Evolutionary conservation across 2,797 vertebrate species (phyloP).

Genomic region (Odontamblyopus rebecca): DNA sequence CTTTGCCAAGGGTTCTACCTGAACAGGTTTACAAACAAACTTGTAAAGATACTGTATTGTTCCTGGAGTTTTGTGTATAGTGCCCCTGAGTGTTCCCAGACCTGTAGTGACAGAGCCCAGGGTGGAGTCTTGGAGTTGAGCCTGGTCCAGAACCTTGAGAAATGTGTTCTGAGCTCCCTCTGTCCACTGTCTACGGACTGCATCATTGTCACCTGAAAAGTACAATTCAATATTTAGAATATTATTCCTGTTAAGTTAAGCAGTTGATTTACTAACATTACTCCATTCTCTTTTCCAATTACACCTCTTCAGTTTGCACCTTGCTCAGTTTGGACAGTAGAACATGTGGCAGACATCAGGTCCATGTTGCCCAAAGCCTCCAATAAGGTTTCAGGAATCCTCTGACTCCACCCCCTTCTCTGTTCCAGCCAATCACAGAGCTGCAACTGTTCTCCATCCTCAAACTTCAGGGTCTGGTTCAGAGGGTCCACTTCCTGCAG

Average conservation of each 20-base stretch:
- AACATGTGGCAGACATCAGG: slow-evolving; percentile 42
- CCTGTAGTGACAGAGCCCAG: slow-evolving; percentile 41
- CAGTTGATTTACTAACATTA: not conserved
- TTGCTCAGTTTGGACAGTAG: not conserved
- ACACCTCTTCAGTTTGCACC: slow-evolving; percentile 28
- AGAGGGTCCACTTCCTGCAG: slow-evolving; percentile 72
- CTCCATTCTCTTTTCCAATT: no score
- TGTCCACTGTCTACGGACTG: slow-evolving; percentile 74
- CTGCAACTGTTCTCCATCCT: slow-evolving; percentile 67
- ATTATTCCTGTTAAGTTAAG: no score
- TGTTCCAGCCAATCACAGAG: slow-evolving; percentile 49
- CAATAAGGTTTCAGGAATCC: slow-evolving; percentile 69
- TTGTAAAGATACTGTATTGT: not conserved
- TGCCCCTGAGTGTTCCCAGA: slow-evolving; percentile 11
- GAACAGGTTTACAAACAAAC: no score
- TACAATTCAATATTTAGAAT: not conserved
- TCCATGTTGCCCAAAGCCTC: slow-evolving; percentile 64
- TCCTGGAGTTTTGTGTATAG: not conserved
- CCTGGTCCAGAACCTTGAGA: slow-evolving; percentile 71
- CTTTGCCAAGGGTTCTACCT: no score
- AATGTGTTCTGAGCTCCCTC: slow-evolving; percentile 68
- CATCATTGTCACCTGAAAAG: slow-evolving; percentile 31
- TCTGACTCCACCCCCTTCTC: slow-evolving; percentile 61
- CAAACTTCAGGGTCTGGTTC: slow-evolving; percentile 75
- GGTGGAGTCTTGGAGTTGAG: slow-evolving; percentile 57